Conservation (phyloP, 2,797 vertebrate genomes). For the Acipenser ruthenus region DNA sequence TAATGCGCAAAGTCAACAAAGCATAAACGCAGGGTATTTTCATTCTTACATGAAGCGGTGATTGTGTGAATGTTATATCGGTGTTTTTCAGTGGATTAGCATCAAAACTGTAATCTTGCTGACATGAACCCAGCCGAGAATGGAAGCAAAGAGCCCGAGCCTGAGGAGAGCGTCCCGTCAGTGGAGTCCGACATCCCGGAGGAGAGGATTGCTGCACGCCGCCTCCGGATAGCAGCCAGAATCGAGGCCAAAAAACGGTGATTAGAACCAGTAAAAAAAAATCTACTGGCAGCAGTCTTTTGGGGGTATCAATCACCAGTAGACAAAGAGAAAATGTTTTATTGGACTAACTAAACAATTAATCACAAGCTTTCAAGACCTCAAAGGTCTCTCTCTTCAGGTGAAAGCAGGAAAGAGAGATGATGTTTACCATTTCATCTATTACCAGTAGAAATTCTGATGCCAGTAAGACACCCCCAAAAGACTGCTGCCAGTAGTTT, state of each 20-base stretch:
- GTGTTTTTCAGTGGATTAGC: neutral
- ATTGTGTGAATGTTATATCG: neutral
- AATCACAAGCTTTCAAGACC: neutral
- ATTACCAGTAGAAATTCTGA: no score
- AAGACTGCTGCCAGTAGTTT: no score
- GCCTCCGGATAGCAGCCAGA: conserved; percentile 45
- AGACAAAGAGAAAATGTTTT: no score
- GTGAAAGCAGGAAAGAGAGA: neutral
- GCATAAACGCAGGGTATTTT: neutral
- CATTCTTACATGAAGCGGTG: no score
- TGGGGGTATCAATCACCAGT: no score
- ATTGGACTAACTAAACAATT: no score
- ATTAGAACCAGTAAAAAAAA: no score
- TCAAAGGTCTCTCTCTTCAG: neutral
- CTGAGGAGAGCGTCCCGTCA: conserved; percentile 18
- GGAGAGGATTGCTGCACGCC: conserved; percentile 56
- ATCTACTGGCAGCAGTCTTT: no score
- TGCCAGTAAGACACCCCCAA: no score
- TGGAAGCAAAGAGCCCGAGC: neutral
- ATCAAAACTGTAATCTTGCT: neutral
- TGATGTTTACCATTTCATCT: no score
- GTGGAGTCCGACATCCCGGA: conserved; percentile 37
- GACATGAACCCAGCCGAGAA: conserved; percentile 29
- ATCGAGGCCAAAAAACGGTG: conserved; percentile 50
- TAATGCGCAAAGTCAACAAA: neutral